Evolutionary conservation across 1,140 invertebrate species (phyloP), one percentile per base, ranked within the genome.

Genomic region (Lysiphlebus fabarum): DNA sequence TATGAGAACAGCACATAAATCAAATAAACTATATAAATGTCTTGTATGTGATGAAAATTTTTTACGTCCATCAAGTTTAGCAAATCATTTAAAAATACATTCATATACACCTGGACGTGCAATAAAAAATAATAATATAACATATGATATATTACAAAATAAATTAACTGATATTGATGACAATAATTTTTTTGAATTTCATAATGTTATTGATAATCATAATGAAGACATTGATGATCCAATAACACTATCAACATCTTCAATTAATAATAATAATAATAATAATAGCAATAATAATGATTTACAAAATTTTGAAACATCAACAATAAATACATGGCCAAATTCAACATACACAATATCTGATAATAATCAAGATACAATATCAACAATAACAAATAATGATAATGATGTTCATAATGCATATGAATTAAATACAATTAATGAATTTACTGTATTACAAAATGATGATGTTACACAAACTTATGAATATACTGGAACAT

Each of bases 71-170:
- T 84, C 79, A 41, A 80, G 74, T 75, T 72, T 81, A 43, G 81
- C 77, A 7, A 82, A 82, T 64, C 81, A 82, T 61, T 75, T 78
- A 75, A 81, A 81, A 63, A 79, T 81, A 53, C 81, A 82, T 53
- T 74, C 70, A 4, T 81, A 81, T 47, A 70, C 76, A 4, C 76
- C 80, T 7, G 80, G 80, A 11, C 66, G 78, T 48, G 79, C 74
- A 0, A 62, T 81, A 5, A 57, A 70, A 33, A 70, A 73, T n/a
- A 53, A 64, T 0, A 67, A 53, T 6, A 69, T 62, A 14, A 68
- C 62, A 17, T 63, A 65, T 53, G 26, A 49, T 0, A 10, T 43
- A 33, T 45, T 61, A 4, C 66, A 69, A 6, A 41, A 59, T 0
- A 26, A 26, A 26, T 1, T 26, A 26, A 26, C 17, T 26, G 17